Percentiles rank a stretch among this genome's conserved stretches.
Evolutionary conservation across 2,797 vertebrate genomes (phyloP).

Genomic region (Melanotaenia parkinsoni): DNA sequence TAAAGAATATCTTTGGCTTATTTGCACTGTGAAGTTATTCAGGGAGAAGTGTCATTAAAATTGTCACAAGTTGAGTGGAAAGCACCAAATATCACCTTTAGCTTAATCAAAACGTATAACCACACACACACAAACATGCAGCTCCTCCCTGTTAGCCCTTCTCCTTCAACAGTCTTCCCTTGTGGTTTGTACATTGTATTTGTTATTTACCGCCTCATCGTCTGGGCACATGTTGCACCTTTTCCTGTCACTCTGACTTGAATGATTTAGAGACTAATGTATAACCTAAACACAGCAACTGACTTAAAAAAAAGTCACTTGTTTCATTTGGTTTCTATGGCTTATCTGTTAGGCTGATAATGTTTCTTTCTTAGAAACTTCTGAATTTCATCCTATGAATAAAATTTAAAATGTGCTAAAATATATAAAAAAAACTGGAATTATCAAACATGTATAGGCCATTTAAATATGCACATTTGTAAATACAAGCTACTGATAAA

Average conservation of each 20-base stretch:
- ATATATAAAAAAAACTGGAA: too few species aligned
- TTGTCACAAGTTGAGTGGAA: conserved; percentile 46
- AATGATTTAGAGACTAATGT: background rate
- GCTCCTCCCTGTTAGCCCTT: background rate
- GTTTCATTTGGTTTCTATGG: too few species aligned
- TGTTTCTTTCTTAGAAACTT: too few species aligned
- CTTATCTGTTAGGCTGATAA: too few species aligned
- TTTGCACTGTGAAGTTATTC: background rate
- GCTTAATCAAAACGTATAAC: background rate
- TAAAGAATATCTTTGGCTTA: background rate
- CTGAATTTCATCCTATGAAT: too few species aligned
- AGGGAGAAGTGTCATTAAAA: background rate
- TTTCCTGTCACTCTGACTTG: background rate
- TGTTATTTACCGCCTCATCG: conserved; percentile 4
- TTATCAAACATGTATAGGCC: too few species aligned
- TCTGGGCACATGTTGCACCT: background rate
- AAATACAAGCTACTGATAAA: too few species aligned
- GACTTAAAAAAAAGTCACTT: too few species aligned
- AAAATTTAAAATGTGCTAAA: too few species aligned
- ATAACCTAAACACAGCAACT: too few species aligned
- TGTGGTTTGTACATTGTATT: conserved; percentile 2
- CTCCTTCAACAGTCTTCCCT: background rate
- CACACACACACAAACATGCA: background rate
- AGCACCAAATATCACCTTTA: conserved; percentile 51
- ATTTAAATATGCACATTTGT: too few species aligned